Evolutionary conservation across 2,797 vertebrate genomes (phyloP), one percentile per base, ranked within the genome.

Genomic region (Myoxocephalus aenaeus): DNA sequence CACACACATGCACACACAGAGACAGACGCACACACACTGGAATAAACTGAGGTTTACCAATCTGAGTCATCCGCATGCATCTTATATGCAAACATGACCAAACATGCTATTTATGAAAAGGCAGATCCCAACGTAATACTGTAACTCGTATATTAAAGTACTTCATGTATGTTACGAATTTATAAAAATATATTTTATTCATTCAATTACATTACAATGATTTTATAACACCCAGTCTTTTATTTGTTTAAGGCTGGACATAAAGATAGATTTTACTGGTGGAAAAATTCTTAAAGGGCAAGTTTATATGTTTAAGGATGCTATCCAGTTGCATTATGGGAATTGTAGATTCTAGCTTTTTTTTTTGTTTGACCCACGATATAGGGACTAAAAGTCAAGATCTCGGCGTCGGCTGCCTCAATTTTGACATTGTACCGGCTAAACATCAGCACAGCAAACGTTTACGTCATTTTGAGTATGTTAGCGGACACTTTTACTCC

Each of bases 11-110:
- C 57, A 81, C 68, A 84, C 65, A 83, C 77, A 73, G 77, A 79
- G 75, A 86, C 71, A 76, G 79, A 76, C 80, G 67, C 46, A 75
- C 64, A 78, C 57, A 81, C 68, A 84, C 65, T 85, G 25, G 15
- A 79, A 85, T 79, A 89, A 56, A 75, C 77, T 75, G 67, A 90
- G 87, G 79, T 91, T 92, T 90, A 90, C 87, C 67, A 75, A 74
- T 90, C 78, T 88, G 83, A 92, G 82, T 92, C 90, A 87, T 75
- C 62, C 53, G 29, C 42, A 77, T 80, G 74, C 72, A 82, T 86
- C 70, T 67, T 81, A 88, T 86, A 82, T 77, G 70, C 66, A 87
- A 84, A 81, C 80, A 76, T 86, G 82, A 89, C 73, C 57, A 79
- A 59, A 77, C 48, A 34, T 4, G 15, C 66, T 50, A 65, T 81